Base-by-base conservation (phyloP, 2,113 vertebrate genomes). In the Strigops habroptila region DNA sequence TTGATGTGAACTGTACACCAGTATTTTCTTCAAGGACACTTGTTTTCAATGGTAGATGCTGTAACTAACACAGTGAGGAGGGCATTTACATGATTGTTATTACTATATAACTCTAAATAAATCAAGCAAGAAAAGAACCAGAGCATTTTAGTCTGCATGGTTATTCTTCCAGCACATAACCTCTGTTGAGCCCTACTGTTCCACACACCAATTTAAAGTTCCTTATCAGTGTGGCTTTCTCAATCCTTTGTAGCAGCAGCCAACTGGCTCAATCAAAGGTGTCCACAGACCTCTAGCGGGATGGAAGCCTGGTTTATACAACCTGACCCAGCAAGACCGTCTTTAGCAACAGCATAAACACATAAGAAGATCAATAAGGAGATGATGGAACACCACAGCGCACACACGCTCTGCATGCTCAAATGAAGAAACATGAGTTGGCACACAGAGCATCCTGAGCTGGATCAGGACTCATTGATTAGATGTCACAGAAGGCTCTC, bases 211-310 rank as follows among this genome's bases (percentile, higher is more conserved):
- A 52, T 14, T 12, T 11, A 10, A 75, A 67, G 76, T 6, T 60
- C 69, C 27, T 68, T 17, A 43, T 62, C 76, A 86, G 78, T 2
- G 1, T 22, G 52, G 79, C 71, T 94, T 77, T 93, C 82, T 25
- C 59, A 94, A 19, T 7, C 82, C 87, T 37, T 1, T 3, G 28
- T 9, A 35, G 35, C 3, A 69, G 87, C 23, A 33, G 90, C 70
- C 94, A 95, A 49, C 49, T 91, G 84, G 67, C 93, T 85, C 82
- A 78, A 12, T 3, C 80, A 48, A 63, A 79, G 94, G 25, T 33
- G 64, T 63, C 43, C 90, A 35, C 3, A 39, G 90, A 86, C 51
- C 49, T 48, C 60, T 23, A 11, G 64, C 1, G 27, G 33, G 8
- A 83, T 3, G 12, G 77, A 71, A 60, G 82, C 41, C 65, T 51